These are phyloP conservation scores for Arion vulgaris DNA, from an alignment of 1,140 invertebrate species.

Conservation along the genomic window DNA sequence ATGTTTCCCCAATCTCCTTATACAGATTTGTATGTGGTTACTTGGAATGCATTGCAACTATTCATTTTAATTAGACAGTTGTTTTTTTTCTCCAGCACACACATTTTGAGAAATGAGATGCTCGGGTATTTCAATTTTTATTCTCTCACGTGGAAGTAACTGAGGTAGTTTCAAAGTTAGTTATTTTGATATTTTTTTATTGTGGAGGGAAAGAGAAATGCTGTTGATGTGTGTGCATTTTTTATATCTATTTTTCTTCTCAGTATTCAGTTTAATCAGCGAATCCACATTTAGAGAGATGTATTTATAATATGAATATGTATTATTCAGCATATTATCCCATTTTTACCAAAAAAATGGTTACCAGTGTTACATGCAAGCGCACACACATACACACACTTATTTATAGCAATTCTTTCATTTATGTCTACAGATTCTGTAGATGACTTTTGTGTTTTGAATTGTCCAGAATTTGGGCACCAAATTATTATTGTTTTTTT, in stretches of 20 bases:
- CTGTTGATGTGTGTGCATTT: not conserved
- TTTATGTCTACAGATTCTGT: constrained; percentile 12
- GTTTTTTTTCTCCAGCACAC: too few species aligned
- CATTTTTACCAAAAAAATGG: not conserved
- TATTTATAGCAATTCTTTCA: not conserved
- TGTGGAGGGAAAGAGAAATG: not conserved
- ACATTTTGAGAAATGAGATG: not conserved
- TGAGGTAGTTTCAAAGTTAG: too few species aligned
- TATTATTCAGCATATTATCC: constrained; percentile 8
- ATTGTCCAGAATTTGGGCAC: constrained; percentile 5
- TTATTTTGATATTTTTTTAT: not conserved
- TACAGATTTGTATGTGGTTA: not conserved
- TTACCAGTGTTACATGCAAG: not conserved
- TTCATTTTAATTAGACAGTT: not conserved
- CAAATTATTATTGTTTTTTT: constrained; percentile 1
- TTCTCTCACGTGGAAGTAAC: not conserved
- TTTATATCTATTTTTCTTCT: not conserved
- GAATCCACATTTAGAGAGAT: not conserved
- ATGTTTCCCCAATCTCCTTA: not conserved
- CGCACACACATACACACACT: not conserved
- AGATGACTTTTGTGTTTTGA: not conserved
- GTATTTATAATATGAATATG: not conserved
- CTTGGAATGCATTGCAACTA: not conserved
- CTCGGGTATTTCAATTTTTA: not conserved
- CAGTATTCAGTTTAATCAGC: not conserved